phyloP scores from a whole-genome alignment of 2,113 vertebrate genomes.

The Xiphophorus hellerii region DNA sequence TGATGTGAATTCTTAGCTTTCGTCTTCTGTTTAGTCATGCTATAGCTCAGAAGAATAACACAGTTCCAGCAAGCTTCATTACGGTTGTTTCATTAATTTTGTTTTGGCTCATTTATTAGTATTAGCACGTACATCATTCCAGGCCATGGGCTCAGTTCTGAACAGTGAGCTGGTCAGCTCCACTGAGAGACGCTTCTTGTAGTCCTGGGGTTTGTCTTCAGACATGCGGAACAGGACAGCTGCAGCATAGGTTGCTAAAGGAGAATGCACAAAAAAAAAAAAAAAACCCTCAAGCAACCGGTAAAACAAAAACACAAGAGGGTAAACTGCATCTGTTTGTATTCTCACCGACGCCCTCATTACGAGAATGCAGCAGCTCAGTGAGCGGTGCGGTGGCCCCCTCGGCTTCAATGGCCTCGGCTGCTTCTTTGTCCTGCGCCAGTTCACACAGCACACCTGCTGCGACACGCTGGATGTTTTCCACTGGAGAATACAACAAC shows the following conservation, averaged over 20 bases:
- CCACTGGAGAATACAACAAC: slow-evolving; percentile 97
- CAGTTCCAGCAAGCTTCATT: neutral
- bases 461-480: slow-evolving; percentile 98
- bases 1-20: neutral
- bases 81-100: neutral
- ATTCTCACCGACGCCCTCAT: slow-evolving; percentile 93
- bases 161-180: slow-evolving; percentile 98
- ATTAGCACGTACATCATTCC: slow-evolving; percentile 89
- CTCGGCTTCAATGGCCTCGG: slow-evolving; percentile 97
- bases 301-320: neutral
- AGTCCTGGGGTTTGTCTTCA: slow-evolving; percentile 98
- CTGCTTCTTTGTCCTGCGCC: slow-evolving; percentile 98
- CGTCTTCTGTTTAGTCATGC: neutral
- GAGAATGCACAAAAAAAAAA: neutral
- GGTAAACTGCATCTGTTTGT: neutral
- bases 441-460: slow-evolving; percentile 97
- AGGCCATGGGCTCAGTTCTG: slow-evolving; percentile 96
- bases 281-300: neutral
- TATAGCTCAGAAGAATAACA: neutral
- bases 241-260: slow-evolving; percentile 94
- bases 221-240: slow-evolving; percentile 99
- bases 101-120: neutral
- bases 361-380: slow-evolving; percentile 95
- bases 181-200: slow-evolving; percentile 96
- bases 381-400: slow-evolving; percentile 97